Evolutionary conservation across 1,140 invertebrate species (phyloP), one percentile per base, ranked within the genome.

Genomic region (Dinoponera quadriceps): DNA sequence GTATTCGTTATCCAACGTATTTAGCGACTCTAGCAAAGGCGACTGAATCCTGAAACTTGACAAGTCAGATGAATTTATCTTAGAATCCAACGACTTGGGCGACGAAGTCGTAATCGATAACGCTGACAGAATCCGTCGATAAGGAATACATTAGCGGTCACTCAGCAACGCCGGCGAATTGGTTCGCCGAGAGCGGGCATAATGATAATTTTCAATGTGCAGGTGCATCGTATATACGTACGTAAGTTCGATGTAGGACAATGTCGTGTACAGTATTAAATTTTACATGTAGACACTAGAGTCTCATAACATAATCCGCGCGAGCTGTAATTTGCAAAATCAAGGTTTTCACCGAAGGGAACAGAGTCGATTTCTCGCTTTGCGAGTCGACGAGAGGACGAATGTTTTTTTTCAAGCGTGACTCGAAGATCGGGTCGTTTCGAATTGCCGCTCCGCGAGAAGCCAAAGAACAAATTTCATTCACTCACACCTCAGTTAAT

Each of bases 81-180:
- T n/a, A n/a, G n/a, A 65, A 65, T 66, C 48, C 20, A 22, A 62
- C 2, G 27, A 7, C 29, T 33, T 44, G 0, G 38, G 38, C 38
- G 38, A 44, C 38, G 7, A 11, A 44, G 38, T 4, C 25, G 22
- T 55, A 33, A 88, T 63, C 55, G 71, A 89, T 59, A 78, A 14
- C 63, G 44, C 55, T 25, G 51, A 16, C 44, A 86, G 51, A 22
- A 69, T 66, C 88, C 88, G 77, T 59, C 49, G 49, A 82, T 75
- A 66, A 55, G 66, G 20, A 20, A 20, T 14, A n/a, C 16, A 27
- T 77, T 81, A 69, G 44, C 57, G 22, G 16, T n/a, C 20, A 0
- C 60, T 73, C 27, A 72, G 54, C 5, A 73, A 49, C 5, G 25
- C 57, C n/a, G 57, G n/a, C 44, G 55, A 71, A 18, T 1, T 74